A percentile compares a stretch with the other conserved stretches of the same genome.
Evolutionary conservation across 30 jellyfish, hydroid and myxozoan genomes (phyloP).

Genomic region (Phacellophora camtschatica): DNA sequence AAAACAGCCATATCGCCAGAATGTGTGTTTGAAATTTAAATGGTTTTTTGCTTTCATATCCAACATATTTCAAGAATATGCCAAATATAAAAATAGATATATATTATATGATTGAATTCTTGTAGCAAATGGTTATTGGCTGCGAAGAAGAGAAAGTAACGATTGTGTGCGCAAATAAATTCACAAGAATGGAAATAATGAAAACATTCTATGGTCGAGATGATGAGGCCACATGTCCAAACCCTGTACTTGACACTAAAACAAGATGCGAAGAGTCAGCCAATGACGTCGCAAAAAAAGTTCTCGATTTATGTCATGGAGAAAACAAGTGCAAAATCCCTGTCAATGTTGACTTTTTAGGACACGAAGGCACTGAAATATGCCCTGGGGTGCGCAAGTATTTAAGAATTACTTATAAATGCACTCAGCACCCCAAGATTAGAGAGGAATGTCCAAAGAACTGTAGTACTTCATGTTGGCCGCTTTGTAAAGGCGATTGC

Average conservation of each 20-base stretch:
- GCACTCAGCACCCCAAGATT: constrained; percentile 80
- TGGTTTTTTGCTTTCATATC: background rate
- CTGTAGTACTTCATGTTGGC: constrained; percentile 84
- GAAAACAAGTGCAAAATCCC: constrained; percentile 94
- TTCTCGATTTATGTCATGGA: constrained; percentile 76
- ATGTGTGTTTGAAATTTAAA: too few species aligned
- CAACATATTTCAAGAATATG: background rate
- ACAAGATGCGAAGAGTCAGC: constrained; percentile 80
- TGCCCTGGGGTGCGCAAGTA: constrained; percentile 89
- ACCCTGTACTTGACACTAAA: constrained; percentile 74
- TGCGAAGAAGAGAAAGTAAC: constrained; percentile 93
- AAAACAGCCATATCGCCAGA: too few species aligned
- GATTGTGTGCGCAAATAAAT: constrained; percentile 74
- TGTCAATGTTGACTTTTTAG: constrained; percentile 87
- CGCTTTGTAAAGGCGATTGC: constrained; percentile 71
- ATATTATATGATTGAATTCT: background rate
- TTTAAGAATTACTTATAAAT: constrained; percentile 67
- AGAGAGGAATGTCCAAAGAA: constrained; percentile 64
- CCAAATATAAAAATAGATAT: background rate
- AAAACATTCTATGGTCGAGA: constrained; percentile 92
- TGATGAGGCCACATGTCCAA: constrained; percentile 70
- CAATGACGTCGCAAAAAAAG: constrained; percentile 65
- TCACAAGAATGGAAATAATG: constrained; percentile 64
- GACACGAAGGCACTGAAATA: constrained; percentile 67
- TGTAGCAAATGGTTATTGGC: constrained; percentile 82